Evolutionary conservation across 2,797 vertebrate species (phyloP).

Genomic region (Anas acuta): DNA sequence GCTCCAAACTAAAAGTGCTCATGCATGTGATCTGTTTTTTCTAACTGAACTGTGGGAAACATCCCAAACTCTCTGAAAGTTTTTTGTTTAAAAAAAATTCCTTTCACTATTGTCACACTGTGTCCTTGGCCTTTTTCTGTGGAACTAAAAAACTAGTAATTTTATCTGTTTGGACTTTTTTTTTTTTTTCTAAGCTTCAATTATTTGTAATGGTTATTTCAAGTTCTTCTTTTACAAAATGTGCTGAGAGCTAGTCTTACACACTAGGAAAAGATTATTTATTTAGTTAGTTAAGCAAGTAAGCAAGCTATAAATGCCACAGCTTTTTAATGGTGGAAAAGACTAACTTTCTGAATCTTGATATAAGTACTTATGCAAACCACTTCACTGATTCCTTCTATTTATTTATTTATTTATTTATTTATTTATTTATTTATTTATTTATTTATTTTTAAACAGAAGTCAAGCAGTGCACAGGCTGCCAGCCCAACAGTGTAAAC

Average conservation of each 20-base stretch:
- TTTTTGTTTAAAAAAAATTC: background rate
- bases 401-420: background rate
- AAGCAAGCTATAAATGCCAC: background rate
- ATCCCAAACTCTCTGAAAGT: fast-evolving
- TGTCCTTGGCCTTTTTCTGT: background rate
- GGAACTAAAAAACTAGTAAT: background rate
- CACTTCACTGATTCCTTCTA: background rate
- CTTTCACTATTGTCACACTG: background rate
- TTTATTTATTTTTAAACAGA: background rate
- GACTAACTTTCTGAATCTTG: background rate
- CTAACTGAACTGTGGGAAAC: background rate
- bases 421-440: background rate
- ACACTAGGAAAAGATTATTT: background rate
- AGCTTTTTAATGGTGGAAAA: background rate
- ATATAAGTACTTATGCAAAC: background rate
- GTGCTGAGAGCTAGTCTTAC: background rate
- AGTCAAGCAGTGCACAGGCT: background rate
- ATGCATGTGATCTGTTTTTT: background rate
- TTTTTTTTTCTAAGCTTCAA: background rate
- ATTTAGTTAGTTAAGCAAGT: too few species aligned
- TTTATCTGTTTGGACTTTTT: background rate
- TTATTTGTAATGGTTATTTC: conserved; percentile 29
- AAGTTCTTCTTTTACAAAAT: background rate
- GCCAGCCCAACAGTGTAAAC: background rate
- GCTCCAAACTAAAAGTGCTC: background rate